phyloP scores from a whole-genome alignment of 2,113 vertebrate species.

The Rhinoderma darwinii region DNA sequence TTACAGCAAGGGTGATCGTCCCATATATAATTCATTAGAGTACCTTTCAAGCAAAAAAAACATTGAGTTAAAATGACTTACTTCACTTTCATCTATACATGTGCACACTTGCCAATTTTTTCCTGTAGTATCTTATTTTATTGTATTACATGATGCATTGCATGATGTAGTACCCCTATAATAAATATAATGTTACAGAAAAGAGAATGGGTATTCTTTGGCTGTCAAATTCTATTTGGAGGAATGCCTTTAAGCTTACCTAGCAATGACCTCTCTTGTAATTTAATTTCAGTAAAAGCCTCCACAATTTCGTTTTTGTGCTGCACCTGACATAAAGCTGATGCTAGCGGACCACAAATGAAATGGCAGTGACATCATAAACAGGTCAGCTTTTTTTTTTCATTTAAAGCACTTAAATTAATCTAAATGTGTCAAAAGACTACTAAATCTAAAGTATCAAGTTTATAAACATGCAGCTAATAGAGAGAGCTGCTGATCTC shows the following conservation, averaged over 20 bases:
- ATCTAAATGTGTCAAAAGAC: neutral
- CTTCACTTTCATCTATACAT: too few species aligned
- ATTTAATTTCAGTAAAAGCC: conserved; percentile 29
- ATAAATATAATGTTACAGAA: neutral
- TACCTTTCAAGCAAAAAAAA: too few species aligned
- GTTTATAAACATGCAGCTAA: neutral
- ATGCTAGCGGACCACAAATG: neutral
- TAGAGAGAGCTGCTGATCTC: neutral
- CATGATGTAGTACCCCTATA: too few species aligned
- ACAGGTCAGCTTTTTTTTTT: conserved; percentile 8
- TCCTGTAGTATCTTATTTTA: too few species aligned
- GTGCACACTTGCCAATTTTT: too few species aligned
- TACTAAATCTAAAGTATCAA: neutral
- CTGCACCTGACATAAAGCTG: conserved; percentile 13
- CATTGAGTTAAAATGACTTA: too few species aligned
- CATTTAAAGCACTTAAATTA: conserved; percentile 2
- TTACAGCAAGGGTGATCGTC: too few species aligned
- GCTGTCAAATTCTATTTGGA: neutral
- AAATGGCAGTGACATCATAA: conserved; percentile 21
- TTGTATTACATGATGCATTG: too few species aligned
- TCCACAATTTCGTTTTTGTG: conserved; percentile 5
- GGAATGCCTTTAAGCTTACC: neutral
- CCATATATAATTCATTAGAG: too few species aligned
- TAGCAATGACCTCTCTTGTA: neutral
- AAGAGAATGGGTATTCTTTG: neutral